These are phyloP conservation scores for Phylloscopus trochiloides DNA, from an alignment of 2,113 vertebrate genomes.

Conservation along the genomic window DNA sequence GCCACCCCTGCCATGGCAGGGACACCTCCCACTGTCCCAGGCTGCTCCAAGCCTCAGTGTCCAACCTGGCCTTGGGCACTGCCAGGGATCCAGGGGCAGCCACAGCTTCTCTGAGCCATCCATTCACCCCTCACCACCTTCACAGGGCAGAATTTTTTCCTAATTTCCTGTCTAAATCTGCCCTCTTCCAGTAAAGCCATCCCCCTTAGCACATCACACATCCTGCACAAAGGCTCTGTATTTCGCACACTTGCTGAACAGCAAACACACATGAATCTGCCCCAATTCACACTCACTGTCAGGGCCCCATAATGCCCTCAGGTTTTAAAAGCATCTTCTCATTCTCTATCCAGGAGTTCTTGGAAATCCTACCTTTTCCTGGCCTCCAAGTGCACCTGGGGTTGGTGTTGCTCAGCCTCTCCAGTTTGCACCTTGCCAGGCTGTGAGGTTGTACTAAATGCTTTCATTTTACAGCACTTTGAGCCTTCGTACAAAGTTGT, in stretches of 20 bases:
- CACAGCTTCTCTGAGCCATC: not conserved
- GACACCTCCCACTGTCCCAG: not conserved
- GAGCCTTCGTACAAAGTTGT: accelerated
- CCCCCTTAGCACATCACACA: not conserved
- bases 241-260: not conserved
- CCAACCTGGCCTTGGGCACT: not conserved
- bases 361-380: not conserved
- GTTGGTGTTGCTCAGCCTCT: not conserved
- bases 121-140: not conserved
- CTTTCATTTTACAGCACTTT: not conserved
- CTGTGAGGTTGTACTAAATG: not conserved
- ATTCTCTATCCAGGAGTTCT: not conserved
- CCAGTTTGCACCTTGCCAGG: not conserved
- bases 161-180: not conserved
- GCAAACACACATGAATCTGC: not conserved
- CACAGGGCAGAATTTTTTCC: not conserved
- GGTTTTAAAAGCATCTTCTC: not conserved
- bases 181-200: not conserved
- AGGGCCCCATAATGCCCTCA: not conserved
- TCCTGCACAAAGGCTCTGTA: not conserved
- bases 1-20: not conserved
- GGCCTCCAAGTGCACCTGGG: not conserved
- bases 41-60: accelerated
- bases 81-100: not conserved
- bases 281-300: accelerated